Conservation (phyloP, 2,888 invertebrate species). For the Acholoe squamosa region DNA sequence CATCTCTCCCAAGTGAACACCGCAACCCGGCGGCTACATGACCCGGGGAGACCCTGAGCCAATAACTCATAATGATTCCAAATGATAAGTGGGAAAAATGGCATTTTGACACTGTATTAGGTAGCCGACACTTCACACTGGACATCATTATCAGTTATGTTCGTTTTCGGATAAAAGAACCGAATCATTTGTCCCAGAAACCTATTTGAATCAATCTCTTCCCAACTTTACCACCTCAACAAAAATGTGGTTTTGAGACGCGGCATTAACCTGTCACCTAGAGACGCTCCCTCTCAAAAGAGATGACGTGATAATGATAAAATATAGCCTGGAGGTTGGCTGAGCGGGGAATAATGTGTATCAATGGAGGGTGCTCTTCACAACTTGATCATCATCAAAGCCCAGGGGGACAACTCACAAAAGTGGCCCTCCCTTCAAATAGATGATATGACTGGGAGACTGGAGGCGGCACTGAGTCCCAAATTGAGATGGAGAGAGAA, state of each 20-base stretch:
- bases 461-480: not conserved
- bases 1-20: too few species aligned
- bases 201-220: too few species aligned
- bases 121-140: too few species aligned
- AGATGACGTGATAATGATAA: constrained; percentile 44
- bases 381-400: constrained; percentile 55
- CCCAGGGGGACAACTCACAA: not conserved
- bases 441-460: constrained; percentile 32
- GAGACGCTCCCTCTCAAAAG: not conserved
- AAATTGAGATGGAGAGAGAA: constrained; percentile 60
- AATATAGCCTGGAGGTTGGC: not conserved
- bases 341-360: constrained; percentile 15
- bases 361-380: not conserved
- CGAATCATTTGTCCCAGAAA: too few species aligned
- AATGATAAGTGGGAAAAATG: too few species aligned
- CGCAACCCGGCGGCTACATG: too few species aligned
- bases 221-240: not conserved
- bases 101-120: too few species aligned
- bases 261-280: not conserved
- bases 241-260: constrained; percentile 24
- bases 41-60: too few species aligned
- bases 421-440: constrained; percentile 27
- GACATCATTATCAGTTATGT: too few species aligned
- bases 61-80: too few species aligned
- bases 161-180: too few species aligned